Evolutionary conservation across 2,113 vertebrate species (phyloP), one percentile per base, ranked within the genome.

Genomic region (Heptranchias perlo): DNA sequence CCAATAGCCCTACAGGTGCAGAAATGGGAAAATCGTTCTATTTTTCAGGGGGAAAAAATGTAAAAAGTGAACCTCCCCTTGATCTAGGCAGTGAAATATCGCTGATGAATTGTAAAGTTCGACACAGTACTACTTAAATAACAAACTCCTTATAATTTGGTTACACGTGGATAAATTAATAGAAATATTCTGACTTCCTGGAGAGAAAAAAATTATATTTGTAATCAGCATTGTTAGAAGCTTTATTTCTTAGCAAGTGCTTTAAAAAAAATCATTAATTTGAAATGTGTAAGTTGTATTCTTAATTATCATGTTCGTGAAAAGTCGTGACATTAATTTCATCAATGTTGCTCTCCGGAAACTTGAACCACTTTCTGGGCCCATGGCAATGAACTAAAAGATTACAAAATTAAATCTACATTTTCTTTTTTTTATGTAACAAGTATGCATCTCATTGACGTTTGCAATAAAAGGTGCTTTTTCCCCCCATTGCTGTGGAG

Each of bases 381-480:
- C 94, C 52, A 14, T 69, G 94, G 94, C 94, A 52, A 69, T 95
- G 94, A 95, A 73, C 44, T 69, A 49, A 73, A 95, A 47, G 47
- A 95, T 95, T 95, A 73, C 94, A 95, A 49, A 95, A 95, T 95
- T 95, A 95, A 95, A 95, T 95, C 69, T 95, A 95, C 94, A 95
- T 69, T 95, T 95, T 47, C 64, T 69, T 95, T 95, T 35, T 52
- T 31, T 93, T n/a, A 95, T 95, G 28, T 69, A 95, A 95, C 64
- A 95, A 95, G 64, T 95, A 69, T 52, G 47, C 94, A 47, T 69
- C 94, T 95, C 64, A 95, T 95, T 95, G 73, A 49, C 3, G 47
- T 52, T 69, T 49, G 94, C 13, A 95, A 95, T 95, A 95, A 95
- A 69, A 69, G 65, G 44, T 67, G 25, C 35, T 62, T 62, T 64